These are phyloP conservation scores for Puffinus mauretanicus DNA, from an alignment of 2,113 vertebrate genomes.

Conservation along the genomic window DNA sequence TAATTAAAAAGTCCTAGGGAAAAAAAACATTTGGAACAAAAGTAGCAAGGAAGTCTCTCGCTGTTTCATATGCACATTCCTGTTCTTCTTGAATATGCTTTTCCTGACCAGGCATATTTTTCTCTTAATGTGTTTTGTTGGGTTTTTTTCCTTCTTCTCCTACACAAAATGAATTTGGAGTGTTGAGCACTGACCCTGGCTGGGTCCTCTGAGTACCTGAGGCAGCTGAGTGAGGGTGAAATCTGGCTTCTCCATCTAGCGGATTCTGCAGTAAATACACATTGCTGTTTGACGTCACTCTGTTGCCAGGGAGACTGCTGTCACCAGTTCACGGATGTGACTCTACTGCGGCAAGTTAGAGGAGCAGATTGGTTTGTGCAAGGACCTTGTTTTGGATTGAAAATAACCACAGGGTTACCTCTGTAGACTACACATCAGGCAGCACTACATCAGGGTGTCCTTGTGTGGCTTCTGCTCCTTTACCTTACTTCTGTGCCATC, in stretches of 20 bases:
- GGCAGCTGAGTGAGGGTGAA: conserved; percentile 64
- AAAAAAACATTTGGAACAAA: neutral
- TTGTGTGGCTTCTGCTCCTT: neutral
- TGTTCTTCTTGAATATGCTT: neutral
- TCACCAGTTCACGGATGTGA: conserved; percentile 66
- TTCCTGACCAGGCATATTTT: neutral
- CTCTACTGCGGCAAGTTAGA: conserved; percentile 64
- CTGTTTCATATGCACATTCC: neutral
- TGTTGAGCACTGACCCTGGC: conserved; percentile 34
- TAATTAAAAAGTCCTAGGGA: neutral
- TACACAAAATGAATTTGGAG: conserved; percentile 40
- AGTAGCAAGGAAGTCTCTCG: neutral
- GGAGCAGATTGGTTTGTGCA: conserved; percentile 54
- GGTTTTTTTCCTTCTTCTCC: conserved; percentile 8
- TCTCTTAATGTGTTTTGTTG: neutral
- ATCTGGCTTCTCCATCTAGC: conserved; percentile 70
- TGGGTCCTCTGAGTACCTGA: conserved; percentile 34
- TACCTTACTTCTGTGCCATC: neutral
- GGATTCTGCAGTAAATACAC: conserved; percentile 65
- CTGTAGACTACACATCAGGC: neutral
- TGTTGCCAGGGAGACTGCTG: conserved; percentile 76
- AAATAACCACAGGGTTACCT: neutral
- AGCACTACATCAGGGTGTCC: neutral
- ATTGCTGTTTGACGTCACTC: conserved; percentile 68
- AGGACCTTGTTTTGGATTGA: conserved; percentile 53